A percentile compares a stretch with the other conserved stretches of the same genome.
Evolutionary conservation across 2,113 vertebrate genomes (phyloP).

Genomic region (Motacilla alba): DNA sequence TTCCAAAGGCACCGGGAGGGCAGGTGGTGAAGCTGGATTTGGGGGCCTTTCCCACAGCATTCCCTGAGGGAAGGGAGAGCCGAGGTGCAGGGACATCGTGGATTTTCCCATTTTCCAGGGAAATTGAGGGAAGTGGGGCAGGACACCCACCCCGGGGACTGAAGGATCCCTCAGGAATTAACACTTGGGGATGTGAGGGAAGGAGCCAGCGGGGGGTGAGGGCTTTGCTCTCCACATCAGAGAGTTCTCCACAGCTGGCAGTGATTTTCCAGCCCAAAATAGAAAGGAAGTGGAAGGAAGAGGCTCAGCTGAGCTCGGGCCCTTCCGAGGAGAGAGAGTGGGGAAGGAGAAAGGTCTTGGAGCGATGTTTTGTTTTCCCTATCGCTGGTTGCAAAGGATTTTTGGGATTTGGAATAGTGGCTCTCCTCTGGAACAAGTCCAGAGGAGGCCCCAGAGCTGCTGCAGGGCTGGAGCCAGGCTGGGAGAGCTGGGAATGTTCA

Average conservation of each 20-base stretch:
- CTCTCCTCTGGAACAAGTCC: not conserved
- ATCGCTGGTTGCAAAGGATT: not conserved
- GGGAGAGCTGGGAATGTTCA: not conserved
- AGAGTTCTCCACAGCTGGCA: slow-evolving; percentile 10
- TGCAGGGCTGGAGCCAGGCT: not conserved
- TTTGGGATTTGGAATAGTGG: not conserved
- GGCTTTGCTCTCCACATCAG: not conserved
- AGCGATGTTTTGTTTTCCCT: not conserved
- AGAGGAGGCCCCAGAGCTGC: accelerated
- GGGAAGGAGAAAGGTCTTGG: not conserved
- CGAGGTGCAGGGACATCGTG: not conserved
- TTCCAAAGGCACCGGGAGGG: not conserved
- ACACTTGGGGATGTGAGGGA: not conserved
- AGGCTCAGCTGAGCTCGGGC: not conserved
- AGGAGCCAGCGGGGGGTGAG: not conserved
- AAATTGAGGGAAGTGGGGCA: not conserved
- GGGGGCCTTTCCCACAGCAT: not conserved
- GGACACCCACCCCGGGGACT: not conserved
- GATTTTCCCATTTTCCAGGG: not conserved
- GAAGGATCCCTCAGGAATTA: not conserved
- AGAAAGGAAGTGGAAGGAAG: not conserved
- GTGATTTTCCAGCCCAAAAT: slow-evolving; percentile 10
- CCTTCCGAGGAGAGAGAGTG: not conserved
- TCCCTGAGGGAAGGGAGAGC: not conserved
- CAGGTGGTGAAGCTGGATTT: not conserved